Conservation (phyloP, 2,888 invertebrate species). For the Sepioteuthis lessoniana region DNA sequence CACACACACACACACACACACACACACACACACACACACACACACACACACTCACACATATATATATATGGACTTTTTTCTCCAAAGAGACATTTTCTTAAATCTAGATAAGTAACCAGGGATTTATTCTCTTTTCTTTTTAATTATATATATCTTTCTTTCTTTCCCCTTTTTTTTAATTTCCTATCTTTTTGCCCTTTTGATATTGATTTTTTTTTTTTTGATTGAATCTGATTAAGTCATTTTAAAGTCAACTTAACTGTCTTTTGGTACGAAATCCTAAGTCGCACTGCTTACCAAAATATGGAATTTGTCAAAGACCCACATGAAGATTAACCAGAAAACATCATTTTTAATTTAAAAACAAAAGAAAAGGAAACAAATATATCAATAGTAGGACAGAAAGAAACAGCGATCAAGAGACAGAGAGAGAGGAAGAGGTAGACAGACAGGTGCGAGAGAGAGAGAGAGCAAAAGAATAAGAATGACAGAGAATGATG, state of each 20-base stretch:
- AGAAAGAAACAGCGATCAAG: too few species aligned
- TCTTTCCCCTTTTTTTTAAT: too few species aligned
- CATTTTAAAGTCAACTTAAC: not conserved
- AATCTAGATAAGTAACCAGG: not conserved
- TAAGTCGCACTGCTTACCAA: not conserved
- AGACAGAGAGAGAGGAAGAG: not conserved
- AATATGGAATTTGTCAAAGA: not conserved
- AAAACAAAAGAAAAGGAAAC: too few species aligned
- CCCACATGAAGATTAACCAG: not conserved
- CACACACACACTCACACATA: too few species aligned
- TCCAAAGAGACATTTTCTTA: not conserved
- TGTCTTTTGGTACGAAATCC: not conserved
- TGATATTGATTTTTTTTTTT: not conserved
- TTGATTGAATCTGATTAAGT: not conserved
- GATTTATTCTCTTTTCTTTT: not conserved
- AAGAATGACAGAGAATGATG: not conserved
- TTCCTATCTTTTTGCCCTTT: not conserved
- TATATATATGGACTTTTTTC: not conserved
- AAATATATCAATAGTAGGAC: too few species aligned
- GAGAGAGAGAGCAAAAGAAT: not conserved
- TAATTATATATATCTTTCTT: not conserved
- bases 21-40: too few species aligned
- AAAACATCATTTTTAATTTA: not conserved
- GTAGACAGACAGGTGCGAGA: not conserved
- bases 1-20: too few species aligned